Evolutionary conservation across 2,888 invertebrate species (phyloP).

Genomic region (Bellardia bayeri): DNA sequence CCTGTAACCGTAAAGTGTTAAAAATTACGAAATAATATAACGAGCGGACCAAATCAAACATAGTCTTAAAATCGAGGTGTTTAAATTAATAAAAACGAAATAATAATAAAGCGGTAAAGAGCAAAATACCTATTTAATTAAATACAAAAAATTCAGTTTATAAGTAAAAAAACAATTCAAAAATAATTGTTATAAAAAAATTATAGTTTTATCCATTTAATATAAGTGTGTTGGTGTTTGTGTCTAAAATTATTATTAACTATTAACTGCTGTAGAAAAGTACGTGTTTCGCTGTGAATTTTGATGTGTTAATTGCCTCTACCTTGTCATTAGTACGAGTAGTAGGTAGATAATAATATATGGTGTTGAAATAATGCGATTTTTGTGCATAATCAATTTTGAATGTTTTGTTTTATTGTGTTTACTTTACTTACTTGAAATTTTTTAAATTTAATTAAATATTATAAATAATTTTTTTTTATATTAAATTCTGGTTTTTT

Average conservation of each 20-base stretch:
- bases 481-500: not conserved
- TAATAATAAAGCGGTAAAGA: conserved; percentile 20
- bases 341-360: conserved; percentile 19
- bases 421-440: not conserved
- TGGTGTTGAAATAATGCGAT: conserved; percentile 26
- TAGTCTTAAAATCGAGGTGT: conserved; percentile 40
- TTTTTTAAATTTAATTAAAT: not conserved
- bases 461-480: not conserved
- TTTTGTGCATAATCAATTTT: conserved; percentile 14
- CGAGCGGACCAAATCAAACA: conserved; percentile 40
- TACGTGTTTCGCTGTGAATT: conserved; percentile 65
- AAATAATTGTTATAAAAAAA: conserved; percentile 2
- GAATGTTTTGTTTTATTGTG: not conserved
- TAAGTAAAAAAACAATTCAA: not conserved
- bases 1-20: conserved; percentile 65
- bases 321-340: conserved; percentile 33
- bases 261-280: conserved; percentile 38
- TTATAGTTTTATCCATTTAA: not conserved
- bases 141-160: conserved; percentile 9
- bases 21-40: conserved; percentile 23
- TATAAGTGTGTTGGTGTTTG: conserved; percentile 14
- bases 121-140: not conserved
- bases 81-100: conserved; percentile 14
- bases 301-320: conserved; percentile 59
- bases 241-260: conserved; percentile 14